Evolutionary conservation across 2,888 invertebrate genomes (phyloP), one percentile per base, ranked within the genome.

Genomic region (Mystacides longicornis): DNA sequence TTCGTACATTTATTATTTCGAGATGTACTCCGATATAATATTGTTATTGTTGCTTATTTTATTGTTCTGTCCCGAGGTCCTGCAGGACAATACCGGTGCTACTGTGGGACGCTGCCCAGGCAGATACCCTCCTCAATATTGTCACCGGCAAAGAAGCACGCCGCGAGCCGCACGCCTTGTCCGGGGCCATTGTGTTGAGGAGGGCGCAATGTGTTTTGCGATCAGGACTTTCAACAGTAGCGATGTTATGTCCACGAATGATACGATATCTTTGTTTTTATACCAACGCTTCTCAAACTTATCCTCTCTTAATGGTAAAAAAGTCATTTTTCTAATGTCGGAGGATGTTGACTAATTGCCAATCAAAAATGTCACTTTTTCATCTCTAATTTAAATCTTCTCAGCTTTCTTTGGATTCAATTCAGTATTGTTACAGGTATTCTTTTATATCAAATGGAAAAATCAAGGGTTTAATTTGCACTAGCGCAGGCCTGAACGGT

Each of bases 201-300:
- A 37, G 37, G 37, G 14, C 37, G 37, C 37, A 37, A 37, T 37
- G 16, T 37, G 37, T 37, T 37, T 16, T 37, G n/a, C 16, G 37
- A 37, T 37, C 37, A 37, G 16, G 11, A 49, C 49, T 49, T 43
- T 18, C 49, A 20, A 54, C 54, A 19, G 54, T 54, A 54, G 54
- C 54, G 48, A 37, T 54, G 54, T 54, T 54, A 49, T 49, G 54
- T 54, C 49, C 54, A 43, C 54, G 50, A 45, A 49, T 42, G 43
- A 49, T 54, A 49, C 49, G 49, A 54, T 54, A 54, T 54, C 54
- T 54, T 43, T 50, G 54, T 54, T 45, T 37, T 37, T 16, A 7
- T 3, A 7, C n/a, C 37, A 37, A 14, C 16, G 37, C n/a, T 14
- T 37, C 3, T 14, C 4, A 37, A 37, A 37, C 37, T 37, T 14